Evolutionary conservation across 2,888 invertebrate genomes (phyloP), one percentile per base, ranked within the genome.

Genomic region (Nymphalis c-album): DNA sequence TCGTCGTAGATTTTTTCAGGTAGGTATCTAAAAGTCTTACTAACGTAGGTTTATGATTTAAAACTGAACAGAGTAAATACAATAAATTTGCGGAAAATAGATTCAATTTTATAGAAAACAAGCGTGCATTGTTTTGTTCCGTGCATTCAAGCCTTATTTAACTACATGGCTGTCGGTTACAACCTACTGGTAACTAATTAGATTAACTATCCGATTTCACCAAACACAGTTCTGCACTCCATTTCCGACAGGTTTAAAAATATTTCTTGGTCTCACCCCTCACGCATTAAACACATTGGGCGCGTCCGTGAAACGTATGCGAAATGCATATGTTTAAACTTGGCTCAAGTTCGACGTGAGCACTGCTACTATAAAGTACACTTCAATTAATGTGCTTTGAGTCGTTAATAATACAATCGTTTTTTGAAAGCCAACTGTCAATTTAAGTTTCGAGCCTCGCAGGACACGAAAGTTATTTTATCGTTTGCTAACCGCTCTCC

Each of bases 401-500:
- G 26, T 6, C 10, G 13, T 51, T 18, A 3, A 13, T 20, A 20
- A 10, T 2, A 53, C 1, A 10, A n/a, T 55, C 2, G 26, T 55
- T 31, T 55, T 55, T 31, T 6, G 2, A 17, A n/a, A 31, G 7
- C 8, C 17, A n/a, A 31, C 55, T n/a, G 7, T 26, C 31, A 55
- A 22, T 26, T 22, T 51, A 16, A 22, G 51, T 51, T 51, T 26
- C 16, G 13, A 51, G 22, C 22, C 22, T 51, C 55, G 31, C 40
- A 35, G 31, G 55, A 55, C 26, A 31, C 6, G 31, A 55, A 31
- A 26, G 53, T 48, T 20, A 47, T 58, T 48, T 6, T 35, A 20
- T 71, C 72, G 73, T 74, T 74, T 71, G 71, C 68, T 64, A 71
- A 62, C 71, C 71, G 74, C 75, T 73, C 75, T 71, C 74, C 76